Conservation (phyloP, 2,113 vertebrate species). For the human region GRCh38 chr11:57640501-57641000, state of each 20-base stretch:
- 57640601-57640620: neutral
- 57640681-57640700: neutral
- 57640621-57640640: neutral
- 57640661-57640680: neutral
- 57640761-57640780: neutral
- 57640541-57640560: neutral
- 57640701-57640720: neutral
- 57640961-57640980: no score
- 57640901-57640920: neutral
- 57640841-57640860: neutral
- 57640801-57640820: neutral
- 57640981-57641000: neutral
- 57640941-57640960: neutral
- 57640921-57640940: neutral
- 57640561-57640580: neutral
- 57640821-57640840: neutral
- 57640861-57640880: fast-evolving
- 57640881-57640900: neutral
- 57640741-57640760: neutral
- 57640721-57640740: neutral
- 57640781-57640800: neutral
- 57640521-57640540: neutral
- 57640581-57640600: neutral
- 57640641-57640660: neutral
- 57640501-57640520: neutral